Percentiles rank a stretch among this genome's conserved stretches.
Conservation (phyloP, 2,797 vertebrate species). For the Aulostomus chinensis region DNA sequence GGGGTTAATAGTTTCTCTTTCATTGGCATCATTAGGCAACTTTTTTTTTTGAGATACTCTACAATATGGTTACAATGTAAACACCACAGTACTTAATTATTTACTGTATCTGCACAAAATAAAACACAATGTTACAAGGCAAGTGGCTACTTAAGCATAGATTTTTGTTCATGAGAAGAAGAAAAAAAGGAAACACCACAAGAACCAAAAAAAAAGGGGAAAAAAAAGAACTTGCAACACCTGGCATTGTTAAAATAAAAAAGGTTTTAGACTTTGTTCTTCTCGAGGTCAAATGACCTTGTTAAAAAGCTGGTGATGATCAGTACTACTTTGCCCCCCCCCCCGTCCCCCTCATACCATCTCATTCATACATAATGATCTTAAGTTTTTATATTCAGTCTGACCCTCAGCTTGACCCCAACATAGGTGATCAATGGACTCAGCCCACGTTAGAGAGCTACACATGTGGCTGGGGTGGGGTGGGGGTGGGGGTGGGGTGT, state of each 20-base stretch:
- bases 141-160: conserved; percentile 82
- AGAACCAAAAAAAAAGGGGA: conserved; percentile 29
- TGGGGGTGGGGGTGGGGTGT: too few relatives aligned
- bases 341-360: conserved; percentile 6
- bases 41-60: conserved; percentile 69
- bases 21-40: conserved; percentile 83
- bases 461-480: conserved; percentile 27
- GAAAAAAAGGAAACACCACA: conserved; percentile 52
- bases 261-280: conserved; percentile 70
- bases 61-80: conserved; percentile 83
- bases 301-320: conserved; percentile 77
- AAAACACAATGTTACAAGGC: conserved; percentile 84
- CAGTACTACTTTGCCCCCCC: conserved; percentile 47
- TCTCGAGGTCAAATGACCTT: conserved; percentile 65
- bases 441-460: conserved; percentile 43
- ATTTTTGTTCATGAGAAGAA: conserved; percentile 77
- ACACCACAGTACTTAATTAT: conserved; percentile 81
- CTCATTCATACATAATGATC: too few relatives aligned
- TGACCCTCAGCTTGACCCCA: conserved; percentile 2
- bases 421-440: conserved; percentile 4
- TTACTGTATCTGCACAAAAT: conserved; percentile 79
- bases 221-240: conserved; percentile 56
- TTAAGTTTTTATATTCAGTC: too few relatives aligned
- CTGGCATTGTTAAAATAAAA: conserved; percentile 69
- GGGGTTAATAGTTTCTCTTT: conserved; percentile 76